phyloP scores from a whole-genome alignment of 2,888 invertebrate species.

The Seira ritae region DNA sequence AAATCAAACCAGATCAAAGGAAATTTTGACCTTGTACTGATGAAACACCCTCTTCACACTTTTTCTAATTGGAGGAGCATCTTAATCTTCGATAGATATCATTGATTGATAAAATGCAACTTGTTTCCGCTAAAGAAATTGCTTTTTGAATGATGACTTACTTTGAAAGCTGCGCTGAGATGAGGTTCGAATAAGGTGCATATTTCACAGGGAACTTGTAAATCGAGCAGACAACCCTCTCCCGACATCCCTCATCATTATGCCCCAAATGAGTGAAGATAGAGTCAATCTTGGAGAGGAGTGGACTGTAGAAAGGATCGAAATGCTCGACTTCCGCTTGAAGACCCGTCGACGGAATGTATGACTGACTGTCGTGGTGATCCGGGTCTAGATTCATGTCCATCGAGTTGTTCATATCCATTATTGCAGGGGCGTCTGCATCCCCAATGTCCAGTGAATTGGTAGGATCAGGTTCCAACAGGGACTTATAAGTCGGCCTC shows the following conservation, averaged over 20 bases:
- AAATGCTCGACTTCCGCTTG: constrained; percentile 77
- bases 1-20: constrained; percentile 7
- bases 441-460: constrained; percentile 34
- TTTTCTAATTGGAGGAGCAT: no score
- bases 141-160: constrained; percentile 77
- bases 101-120: no score
- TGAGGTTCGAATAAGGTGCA: constrained; percentile 90
- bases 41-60: no score
- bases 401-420: constrained; percentile 22
- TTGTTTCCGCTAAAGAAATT: background rate
- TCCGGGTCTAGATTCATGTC: constrained; percentile 22
- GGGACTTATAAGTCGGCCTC: constrained; percentile 42
- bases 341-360: constrained; percentile 69
- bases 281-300: constrained; percentile 86
- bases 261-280: constrained; percentile 85
- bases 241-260: constrained; percentile 84
- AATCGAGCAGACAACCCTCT: constrained; percentile 88
- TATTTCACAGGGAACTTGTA: constrained; percentile 89
- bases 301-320: constrained; percentile 90
- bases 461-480: constrained; percentile 33
- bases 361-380: constrained; percentile 44
- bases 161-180: constrained; percentile 93
- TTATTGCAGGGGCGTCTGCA: background rate
- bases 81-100: no score
- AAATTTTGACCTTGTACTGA: background rate